These are phyloP conservation scores for Aphaenogaster ashmeadi DNA, from an alignment of 1,140 invertebrate species.

Conservation along the genomic window DNA sequence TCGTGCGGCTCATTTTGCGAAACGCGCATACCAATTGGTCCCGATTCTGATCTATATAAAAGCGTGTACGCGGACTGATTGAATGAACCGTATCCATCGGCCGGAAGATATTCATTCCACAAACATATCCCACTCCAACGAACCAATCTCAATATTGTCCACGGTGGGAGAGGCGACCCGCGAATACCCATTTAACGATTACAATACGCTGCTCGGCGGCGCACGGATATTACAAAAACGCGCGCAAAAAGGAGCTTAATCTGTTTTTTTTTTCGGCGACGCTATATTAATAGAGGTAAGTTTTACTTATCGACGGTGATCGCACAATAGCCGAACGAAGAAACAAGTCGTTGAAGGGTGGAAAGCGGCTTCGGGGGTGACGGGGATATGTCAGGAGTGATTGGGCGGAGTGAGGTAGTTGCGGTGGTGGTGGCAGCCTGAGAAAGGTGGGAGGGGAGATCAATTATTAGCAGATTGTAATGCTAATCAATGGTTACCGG, in stretches of 20 bases:
- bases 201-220: conserved; percentile 56
- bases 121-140: conserved; percentile 79
- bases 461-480: conserved; percentile 86
- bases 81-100: conserved; percentile 81
- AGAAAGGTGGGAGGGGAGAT: conserved; percentile 52
- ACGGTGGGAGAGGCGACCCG: conserved; percentile 64
- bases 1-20: conserved; percentile 55
- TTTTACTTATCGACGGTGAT: conserved; percentile 18
- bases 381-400: not conserved
- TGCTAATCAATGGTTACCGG: conserved; percentile 86
- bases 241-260: conserved; percentile 61
- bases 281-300: conserved; percentile 19
- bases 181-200: conserved; percentile 78
- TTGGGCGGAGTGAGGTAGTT: not conserved
- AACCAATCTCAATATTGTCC: conserved; percentile 61
- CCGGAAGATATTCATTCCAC: conserved; percentile 83
- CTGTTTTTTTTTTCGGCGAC: conserved; percentile 18
- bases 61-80: conserved; percentile 80
- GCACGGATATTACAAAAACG: conserved; percentile 63
- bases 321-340: conserved; percentile 15
- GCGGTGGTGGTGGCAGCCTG: not conserved
- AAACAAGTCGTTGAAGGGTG: conserved; percentile 27
- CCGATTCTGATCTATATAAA: conserved; percentile 83
- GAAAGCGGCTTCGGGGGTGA: not conserved
- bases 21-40: conserved; percentile 58